Percentiles rank a stretch among this genome's conserved stretches.
Conservation (phyloP, 2,888 invertebrate species). For the Latrodectus hesperus region DNA sequence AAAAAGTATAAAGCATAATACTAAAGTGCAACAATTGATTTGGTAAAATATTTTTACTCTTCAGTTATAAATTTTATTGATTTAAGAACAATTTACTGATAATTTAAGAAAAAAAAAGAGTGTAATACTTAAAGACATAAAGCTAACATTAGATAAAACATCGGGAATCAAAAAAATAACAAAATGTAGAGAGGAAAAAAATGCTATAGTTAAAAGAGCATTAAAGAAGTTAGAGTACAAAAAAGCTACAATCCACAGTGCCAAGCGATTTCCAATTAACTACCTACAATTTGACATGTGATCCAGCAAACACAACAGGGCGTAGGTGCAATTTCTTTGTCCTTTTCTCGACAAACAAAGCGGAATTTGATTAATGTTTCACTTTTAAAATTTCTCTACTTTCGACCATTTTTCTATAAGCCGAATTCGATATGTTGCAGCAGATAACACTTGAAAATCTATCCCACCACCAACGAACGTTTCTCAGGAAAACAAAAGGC, state of each 20-base stretch:
- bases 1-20: too few relatives aligned
- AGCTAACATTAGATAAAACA: too few relatives aligned
- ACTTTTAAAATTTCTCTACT: conserved; percentile 20
- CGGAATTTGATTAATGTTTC: conserved; percentile 39
- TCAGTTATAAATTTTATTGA: too few relatives aligned
- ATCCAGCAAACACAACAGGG: not conserved
- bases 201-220: not conserved
- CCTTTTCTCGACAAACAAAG: not conserved
- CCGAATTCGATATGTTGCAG: conserved; percentile 19
- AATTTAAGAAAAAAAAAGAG: too few relatives aligned
- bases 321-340: not conserved
- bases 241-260: not conserved
- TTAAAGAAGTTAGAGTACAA: not conserved
- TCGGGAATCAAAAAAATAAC: too few relatives aligned
- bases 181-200: not conserved
- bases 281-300: not conserved
- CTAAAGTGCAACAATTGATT: too few relatives aligned
- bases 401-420: conserved; percentile 1
- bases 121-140: too few relatives aligned
- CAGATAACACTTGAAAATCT: conserved; percentile 17
- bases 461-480: not conserved
- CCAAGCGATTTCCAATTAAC: not conserved
- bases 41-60: too few relatives aligned
- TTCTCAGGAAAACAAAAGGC: conserved; percentile 30
- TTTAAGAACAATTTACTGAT: too few relatives aligned